phyloP scores from a whole-genome alignment of 2,113 vertebrate species.

The Zosterops borbonicus region DNA sequence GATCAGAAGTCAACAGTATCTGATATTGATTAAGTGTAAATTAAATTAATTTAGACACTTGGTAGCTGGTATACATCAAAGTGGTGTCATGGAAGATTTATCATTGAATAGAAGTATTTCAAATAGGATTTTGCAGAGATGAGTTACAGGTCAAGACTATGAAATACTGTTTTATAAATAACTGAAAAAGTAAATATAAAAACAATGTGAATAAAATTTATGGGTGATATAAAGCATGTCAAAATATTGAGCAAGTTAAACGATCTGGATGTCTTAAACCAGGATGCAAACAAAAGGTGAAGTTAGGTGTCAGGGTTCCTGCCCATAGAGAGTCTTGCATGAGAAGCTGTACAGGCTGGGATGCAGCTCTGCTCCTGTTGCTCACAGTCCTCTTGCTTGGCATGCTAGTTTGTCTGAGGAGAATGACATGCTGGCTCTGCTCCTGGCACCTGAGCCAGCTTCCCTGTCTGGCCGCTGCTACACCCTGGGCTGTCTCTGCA shows the following conservation, averaged over 20 bases:
- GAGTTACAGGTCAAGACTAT: neutral
- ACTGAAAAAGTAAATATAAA: neutral
- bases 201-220: neutral
- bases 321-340: accelerated
- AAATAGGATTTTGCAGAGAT: neutral
- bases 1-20: neutral
- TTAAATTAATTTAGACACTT: slow-evolving; percentile 9
- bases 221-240: neutral
- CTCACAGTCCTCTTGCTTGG: neutral
- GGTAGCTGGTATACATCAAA: neutral
- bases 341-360: neutral
- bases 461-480: neutral
- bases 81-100: neutral
- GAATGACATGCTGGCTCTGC: neutral
- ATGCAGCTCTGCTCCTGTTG: neutral
- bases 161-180: neutral
- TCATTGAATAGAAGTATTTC: neutral
- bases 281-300: neutral
- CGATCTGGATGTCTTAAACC: neutral
- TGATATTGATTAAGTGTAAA: slow-evolving; percentile 9
- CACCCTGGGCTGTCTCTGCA: accelerated
- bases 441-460: neutral
- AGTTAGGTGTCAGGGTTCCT: neutral
- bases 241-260: neutral
- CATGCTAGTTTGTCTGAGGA: neutral